Conservation (phyloP, 2,797 vertebrate species). For the Steatocranus sp. region DNA sequence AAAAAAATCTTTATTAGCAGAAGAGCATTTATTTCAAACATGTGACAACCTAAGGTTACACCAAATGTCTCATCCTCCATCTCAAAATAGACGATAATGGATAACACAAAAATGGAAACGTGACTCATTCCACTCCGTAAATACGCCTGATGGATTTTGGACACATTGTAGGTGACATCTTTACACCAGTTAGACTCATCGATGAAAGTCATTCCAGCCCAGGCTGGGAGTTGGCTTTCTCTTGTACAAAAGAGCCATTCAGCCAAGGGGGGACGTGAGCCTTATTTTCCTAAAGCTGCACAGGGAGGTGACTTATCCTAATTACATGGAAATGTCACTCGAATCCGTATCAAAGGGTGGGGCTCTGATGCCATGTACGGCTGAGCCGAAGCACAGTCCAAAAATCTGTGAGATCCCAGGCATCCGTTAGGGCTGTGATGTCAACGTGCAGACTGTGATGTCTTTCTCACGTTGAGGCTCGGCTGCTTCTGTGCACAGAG, state of each 20-base stretch:
- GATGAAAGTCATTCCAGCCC: slow-evolving; percentile 53
- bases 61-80: slow-evolving; percentile 1
- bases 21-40: slow-evolving; percentile 21
- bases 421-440: slow-evolving; percentile 22
- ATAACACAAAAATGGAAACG: slow-evolving; percentile 42
- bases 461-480: slow-evolving; percentile 37
- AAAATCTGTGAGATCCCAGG: slow-evolving; percentile 39
- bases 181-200: slow-evolving; percentile 58
- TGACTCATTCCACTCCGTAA: slow-evolving; percentile 48
- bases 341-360: slow-evolving; percentile 67
- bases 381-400: slow-evolving; percentile 18
- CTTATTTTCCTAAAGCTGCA: slow-evolving; percentile 66
- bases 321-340: slow-evolving; percentile 71
- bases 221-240: slow-evolving; percentile 52
- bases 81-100: slow-evolving; percentile 9
- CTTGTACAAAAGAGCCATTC: slow-evolving; percentile 67
- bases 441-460: slow-evolving; percentile 30
- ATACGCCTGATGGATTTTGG: slow-evolving; percentile 38
- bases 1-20: slow-evolving; percentile 46
- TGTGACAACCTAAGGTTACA: neutral
- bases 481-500: slow-evolving; percentile 1
- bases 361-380: slow-evolving; percentile 59
- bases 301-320: slow-evolving; percentile 66
- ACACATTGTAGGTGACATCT: slow-evolving; percentile 60
- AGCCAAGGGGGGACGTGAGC: slow-evolving; percentile 59